phyloP scores from a whole-genome alignment of 2,888 invertebrate species.

The Diabrotica balteata region DNA sequence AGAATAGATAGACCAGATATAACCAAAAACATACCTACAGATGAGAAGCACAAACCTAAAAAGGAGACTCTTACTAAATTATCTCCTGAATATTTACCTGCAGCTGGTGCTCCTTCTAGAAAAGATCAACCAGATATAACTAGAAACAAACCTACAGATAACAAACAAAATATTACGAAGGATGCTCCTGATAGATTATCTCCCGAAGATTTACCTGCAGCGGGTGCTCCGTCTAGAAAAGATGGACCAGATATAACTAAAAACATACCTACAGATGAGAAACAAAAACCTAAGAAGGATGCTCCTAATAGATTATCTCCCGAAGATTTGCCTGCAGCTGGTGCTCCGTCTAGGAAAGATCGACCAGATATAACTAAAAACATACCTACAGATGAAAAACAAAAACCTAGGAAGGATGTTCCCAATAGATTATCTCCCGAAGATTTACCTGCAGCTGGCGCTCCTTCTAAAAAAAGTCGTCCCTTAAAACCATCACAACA shows the following conservation, averaged over 20 bases:
- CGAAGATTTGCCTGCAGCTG: slow-evolving; percentile 28
- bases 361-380: slow-evolving; percentile 5
- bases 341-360: slow-evolving; percentile 21
- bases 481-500: slow-evolving; percentile 3
- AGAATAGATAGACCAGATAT: slow-evolving; percentile 9
- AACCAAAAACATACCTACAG: slow-evolving; percentile 5
- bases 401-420: neutral
- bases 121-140: slow-evolving; percentile 5
- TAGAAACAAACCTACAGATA: neutral
- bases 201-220: slow-evolving; percentile 26
- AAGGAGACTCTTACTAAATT: neutral
- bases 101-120: slow-evolving; percentile 24
- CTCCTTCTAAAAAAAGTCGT: slow-evolving; percentile 19
- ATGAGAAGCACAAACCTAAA: neutral
- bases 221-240: slow-evolving; percentile 25
- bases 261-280: slow-evolving; percentile 1
- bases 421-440: slow-evolving; percentile 1
- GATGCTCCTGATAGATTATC: slow-evolving; percentile 14
- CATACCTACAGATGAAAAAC: neutral
- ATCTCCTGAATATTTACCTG: slow-evolving; percentile 24
- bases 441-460: slow-evolving; percentile 33
- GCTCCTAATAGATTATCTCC: slow-evolving; percentile 15
- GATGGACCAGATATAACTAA: slow-evolving; percentile 1
- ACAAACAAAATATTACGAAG: neutral
- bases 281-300: slow-evolving; percentile 4